Base-by-base conservation (phyloP, 2,888 invertebrate genomes). In the Lithophane leautieri region DNA sequence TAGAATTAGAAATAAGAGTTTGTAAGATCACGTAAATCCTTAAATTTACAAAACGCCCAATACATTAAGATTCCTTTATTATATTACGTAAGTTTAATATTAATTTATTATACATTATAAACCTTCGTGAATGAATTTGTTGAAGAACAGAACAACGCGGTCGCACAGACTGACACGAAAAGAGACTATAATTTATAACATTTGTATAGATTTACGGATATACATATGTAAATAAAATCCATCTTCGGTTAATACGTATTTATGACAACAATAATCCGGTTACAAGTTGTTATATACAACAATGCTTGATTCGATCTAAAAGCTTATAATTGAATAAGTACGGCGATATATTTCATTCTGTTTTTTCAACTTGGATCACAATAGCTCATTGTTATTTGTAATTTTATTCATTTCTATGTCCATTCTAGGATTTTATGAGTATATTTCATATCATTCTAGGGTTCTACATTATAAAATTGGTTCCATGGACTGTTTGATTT, bases 311-410 rank as follows among this genome's bases (percentile, higher is more conserved):
- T 44, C 25, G 19, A 63, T 16, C 12, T 12, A 65, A 65, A 25
- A 47, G 19, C 54, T 54, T 66, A 0, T 1, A 22, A 14, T 66
- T 22, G 2, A 47, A 1, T 28, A 28, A 6, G 9, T 14, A 52
- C 14, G 6, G 22, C 22, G 40, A 22, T 54, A 6, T 66, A 66
- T 56, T 16, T n/a, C 1, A 34, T 67, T 34, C 34, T 61, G n/a
- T n/a, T 81, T 28, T 44, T 76, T 16, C 14, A 52, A 63, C 4
- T 19, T 56, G 50, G 77, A 34, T 25, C 42, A 81, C 42, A 75
- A 77, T 75, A 34, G 50, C 28, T 56, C 62, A 62, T 82, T 76
- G 14, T 42, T 50, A 79, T 60, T 54, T 71, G n/a, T 81, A 34
- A 34, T 34, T n/a, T n/a, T n/a, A n/a, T n/a, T 34, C 4, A 34